phyloP scores from a whole-genome alignment of 2,888 invertebrate genomes.

The Deroplatys truncata region DNA sequence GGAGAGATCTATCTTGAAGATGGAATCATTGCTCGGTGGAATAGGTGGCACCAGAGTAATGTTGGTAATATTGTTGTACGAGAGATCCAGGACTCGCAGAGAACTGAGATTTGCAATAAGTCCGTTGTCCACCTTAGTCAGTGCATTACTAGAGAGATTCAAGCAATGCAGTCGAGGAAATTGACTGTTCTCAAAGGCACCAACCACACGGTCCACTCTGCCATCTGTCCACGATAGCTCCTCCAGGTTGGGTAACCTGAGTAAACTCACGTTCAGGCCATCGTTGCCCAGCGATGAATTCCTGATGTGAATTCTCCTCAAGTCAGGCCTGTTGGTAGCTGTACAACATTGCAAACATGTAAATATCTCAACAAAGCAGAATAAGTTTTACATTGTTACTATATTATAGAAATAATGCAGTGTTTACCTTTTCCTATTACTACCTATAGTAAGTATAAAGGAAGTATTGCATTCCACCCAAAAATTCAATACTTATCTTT shows the following conservation, averaged over 20 bases:
- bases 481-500: too few relatives aligned
- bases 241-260: slow-evolving; percentile 42
- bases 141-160: slow-evolving; percentile 74
- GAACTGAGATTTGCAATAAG: slow-evolving; percentile 62
- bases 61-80: slow-evolving; percentile 63
- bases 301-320: slow-evolving; percentile 62
- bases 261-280: slow-evolving; percentile 59
- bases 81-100: slow-evolving; percentile 62
- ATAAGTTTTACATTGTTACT: too few relatives aligned
- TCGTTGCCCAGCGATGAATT: slow-evolving; percentile 53
- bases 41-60: slow-evolving; percentile 52
- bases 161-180: slow-evolving; percentile 63
- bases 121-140: slow-evolving; percentile 49
- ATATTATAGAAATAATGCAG: too few relatives aligned
- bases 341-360: not conserved
- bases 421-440: too few relatives aligned
- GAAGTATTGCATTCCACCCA: too few relatives aligned
- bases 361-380: not conserved
- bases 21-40: slow-evolving; percentile 50
- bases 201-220: slow-evolving; percentile 50
- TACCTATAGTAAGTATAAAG: too few relatives aligned
- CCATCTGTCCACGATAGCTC: slow-evolving; percentile 77
- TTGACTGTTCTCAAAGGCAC: slow-evolving; percentile 53
- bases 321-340: slow-evolving; percentile 34
- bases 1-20: slow-evolving; percentile 58